Evolutionary conservation across 2,888 invertebrate species (phyloP).

Genomic region (Galeruca laticollis): DNA sequence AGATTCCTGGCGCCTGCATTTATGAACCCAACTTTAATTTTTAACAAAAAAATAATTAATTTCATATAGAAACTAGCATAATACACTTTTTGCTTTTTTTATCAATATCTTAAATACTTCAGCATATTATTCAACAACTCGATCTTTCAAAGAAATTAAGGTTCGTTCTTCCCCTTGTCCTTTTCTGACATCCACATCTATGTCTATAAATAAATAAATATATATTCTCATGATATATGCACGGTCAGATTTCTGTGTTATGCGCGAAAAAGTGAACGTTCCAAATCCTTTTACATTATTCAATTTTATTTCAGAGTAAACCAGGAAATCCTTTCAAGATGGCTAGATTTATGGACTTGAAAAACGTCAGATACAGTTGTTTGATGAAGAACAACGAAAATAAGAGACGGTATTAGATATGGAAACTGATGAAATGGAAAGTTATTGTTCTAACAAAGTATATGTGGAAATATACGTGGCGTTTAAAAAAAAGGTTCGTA

Average conservation of each 20-base stretch:
- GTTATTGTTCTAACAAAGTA: neutral
- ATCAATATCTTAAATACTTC: too few relatives aligned
- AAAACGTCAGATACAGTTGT: conserved; percentile 57
- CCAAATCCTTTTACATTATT: conserved; percentile 59
- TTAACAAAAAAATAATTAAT: too few relatives aligned
- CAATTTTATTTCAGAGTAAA: conserved; percentile 60
- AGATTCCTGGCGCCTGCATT: too few relatives aligned
- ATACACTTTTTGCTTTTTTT: too few relatives aligned
- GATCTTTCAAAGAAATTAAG: neutral
- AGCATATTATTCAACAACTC: too few relatives aligned
- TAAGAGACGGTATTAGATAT: neutral
- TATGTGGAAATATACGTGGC: too few relatives aligned
- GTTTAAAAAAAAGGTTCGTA: too few relatives aligned
- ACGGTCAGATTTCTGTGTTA: conserved; percentile 7
- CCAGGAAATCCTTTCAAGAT: conserved; percentile 59
- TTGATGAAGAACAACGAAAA: conserved; percentile 2
- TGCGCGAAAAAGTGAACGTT: conserved; percentile 7
- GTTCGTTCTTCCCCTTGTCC: too few relatives aligned
- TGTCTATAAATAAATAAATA: neutral
- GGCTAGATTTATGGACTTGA: conserved; percentile 52
- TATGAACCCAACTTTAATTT: too few relatives aligned
- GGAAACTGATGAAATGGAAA: neutral
- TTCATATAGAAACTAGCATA: too few relatives aligned
- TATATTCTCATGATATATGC: neutral
- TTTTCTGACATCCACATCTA: neutral